Evolutionary conservation across 2,113 vertebrate genomes (phyloP), one percentile per base, ranked within the genome.

Genomic region (Eretmochelys imbricata): DNA sequence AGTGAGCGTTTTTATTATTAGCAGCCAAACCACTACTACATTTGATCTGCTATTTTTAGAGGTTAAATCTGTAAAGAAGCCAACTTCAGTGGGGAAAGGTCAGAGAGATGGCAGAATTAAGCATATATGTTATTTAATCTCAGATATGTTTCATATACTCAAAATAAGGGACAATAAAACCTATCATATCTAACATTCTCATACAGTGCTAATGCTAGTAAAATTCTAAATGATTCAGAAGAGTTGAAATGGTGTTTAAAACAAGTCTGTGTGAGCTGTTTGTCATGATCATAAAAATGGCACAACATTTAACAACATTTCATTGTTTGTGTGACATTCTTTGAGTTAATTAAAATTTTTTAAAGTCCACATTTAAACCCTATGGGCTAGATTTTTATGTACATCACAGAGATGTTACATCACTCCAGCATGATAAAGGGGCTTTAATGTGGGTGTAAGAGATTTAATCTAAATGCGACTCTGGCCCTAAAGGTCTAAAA

Each of bases 301-400:
- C 51, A 53, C 6, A 53, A 17, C 51, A 53, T 53, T 53, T 53
- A 53, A 53, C 17, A 53, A 53, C 0, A 0, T 0, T 88, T 87
- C 92, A 96, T 89, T 55, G 89, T 93, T 59, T 90, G 25, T 85
- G n/a, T 1, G 94, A 88, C 65, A 69, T n/a, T 35, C 13, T 35
- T 69, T 65, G 59, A n/a, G 90, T 94, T 96, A 91, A 95, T 93
- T 94, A 90, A 90, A 29, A 82, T 69, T 85, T 95, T 94, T 95
- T 78, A 95, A 97, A 95, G 87, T 92, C 94, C 90, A 96, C 27
- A 81, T 96, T 93, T 93, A 96, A 95, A 93, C 93, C 94, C 62
- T 88, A 5, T n/a, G 4, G 22, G 38, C 93, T 0, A 0, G 49
- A 88, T 97, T 27, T 62, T 87, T 94, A 93, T 95, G 96, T 95